Evolutionary conservation across 2,113 vertebrate species (phyloP).

Genomic region (Xiphophorus maculatus): DNA sequence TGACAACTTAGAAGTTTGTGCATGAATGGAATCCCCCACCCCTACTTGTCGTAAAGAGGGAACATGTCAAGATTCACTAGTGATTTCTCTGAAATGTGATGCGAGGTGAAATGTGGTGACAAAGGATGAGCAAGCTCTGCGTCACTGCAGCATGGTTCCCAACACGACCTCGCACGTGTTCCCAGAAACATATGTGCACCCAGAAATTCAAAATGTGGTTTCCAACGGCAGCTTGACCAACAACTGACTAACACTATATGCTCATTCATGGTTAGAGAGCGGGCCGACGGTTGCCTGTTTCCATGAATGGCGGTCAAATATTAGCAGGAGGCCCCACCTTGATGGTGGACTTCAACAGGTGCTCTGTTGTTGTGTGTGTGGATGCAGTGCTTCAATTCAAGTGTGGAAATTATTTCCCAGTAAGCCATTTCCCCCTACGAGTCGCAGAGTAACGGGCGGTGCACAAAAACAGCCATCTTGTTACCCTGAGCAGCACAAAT

Average conservation of each 20-base stretch:
- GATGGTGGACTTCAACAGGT: slow-evolving; percentile 48
- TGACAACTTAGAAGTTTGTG: background rate
- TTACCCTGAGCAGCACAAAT: slow-evolving; percentile 65
- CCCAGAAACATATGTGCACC: slow-evolving; percentile 24
- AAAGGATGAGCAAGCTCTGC: slow-evolving; percentile 31
- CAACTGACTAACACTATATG: slow-evolving; percentile 66
- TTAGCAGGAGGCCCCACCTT: slow-evolving; percentile 22
- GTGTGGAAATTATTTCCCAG: slow-evolving; percentile 57
- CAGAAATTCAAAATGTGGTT: slow-evolving; percentile 49
- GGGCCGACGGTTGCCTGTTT: slow-evolving; percentile 68
- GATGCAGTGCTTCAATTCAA: slow-evolving; percentile 64
- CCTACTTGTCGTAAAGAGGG: slow-evolving; percentile 10
- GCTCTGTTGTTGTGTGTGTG: slow-evolving; percentile 32
- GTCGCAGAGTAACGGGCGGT: slow-evolving; percentile 28
- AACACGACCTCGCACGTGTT: slow-evolving; percentile 35
- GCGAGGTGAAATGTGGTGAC: slow-evolving; percentile 48
- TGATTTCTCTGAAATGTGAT: slow-evolving; percentile 18
- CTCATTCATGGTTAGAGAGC: slow-evolving; percentile 79
- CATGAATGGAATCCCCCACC: slow-evolving; percentile 36
- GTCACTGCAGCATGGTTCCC: slow-evolving; percentile 40
- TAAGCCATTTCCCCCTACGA: slow-evolving; percentile 40
- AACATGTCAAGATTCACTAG: slow-evolving; percentile 48
- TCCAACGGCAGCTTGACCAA: slow-evolving; percentile 36
- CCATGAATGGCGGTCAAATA: slow-evolving; percentile 63
- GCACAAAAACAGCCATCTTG: slow-evolving; percentile 33